A percentile compares a stretch with the other conserved stretches of the same genome.
Conservation (phyloP, 2,113 vertebrate species). For the Eira barbara region DNA sequence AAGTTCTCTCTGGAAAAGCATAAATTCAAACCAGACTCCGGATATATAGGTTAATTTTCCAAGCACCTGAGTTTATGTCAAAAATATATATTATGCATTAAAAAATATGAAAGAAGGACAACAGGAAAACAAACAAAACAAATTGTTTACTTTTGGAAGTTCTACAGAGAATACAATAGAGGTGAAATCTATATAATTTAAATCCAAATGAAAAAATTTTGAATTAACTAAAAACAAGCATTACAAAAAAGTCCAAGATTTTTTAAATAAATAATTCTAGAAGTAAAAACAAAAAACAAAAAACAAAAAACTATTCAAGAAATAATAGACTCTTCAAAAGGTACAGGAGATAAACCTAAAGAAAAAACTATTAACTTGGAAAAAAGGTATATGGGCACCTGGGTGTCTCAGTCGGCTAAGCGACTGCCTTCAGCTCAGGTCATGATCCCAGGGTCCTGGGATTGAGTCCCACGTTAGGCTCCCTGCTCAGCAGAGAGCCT, state of each 20-base stretch:
- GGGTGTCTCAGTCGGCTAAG: too few species aligned
- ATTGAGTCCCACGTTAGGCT: too few species aligned
- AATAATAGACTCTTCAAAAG: neutral
- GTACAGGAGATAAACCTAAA: neutral
- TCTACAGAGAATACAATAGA: neutral
- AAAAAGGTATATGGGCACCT: neutral
- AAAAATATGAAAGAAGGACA: neutral
- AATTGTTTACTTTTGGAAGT: neutral
- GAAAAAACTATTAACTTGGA: neutral
- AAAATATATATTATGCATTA: neutral
- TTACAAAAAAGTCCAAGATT: neutral
- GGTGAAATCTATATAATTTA: neutral
- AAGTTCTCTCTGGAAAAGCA: neutral
- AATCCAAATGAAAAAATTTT: neutral
- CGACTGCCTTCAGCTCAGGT: too few species aligned
- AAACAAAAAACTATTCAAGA: neutral
- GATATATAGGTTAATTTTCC: neutral
- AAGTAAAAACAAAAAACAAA: neutral
- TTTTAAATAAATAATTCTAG: neutral
- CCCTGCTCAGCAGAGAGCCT: too few species aligned
- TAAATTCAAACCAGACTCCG: neutral
- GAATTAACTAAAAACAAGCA: neutral
- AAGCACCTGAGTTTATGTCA: neutral
- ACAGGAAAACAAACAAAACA: neutral
- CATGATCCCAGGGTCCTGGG: too few species aligned